phyloP scores from a whole-genome alignment of 35 echinoderm and acorn worm species.

The Holothuria glaberrima region DNA sequence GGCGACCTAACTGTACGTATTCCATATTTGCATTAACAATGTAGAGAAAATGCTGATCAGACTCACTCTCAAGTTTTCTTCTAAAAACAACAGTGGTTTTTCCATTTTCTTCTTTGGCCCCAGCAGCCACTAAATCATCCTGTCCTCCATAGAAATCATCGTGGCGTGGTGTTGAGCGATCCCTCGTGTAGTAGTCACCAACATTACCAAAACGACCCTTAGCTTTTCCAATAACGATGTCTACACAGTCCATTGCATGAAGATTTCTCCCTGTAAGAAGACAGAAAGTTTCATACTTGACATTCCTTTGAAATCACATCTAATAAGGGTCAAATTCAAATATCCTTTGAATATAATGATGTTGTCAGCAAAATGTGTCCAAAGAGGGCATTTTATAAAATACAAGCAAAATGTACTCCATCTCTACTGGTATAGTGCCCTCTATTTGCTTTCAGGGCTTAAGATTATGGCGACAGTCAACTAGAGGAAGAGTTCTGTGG shows the following conservation, averaged over 20 bases:
- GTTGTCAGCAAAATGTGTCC: too few relatives aligned
- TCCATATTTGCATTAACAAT: not conserved
- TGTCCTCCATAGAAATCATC: conserved; percentile 72
- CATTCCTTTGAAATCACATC: too few relatives aligned
- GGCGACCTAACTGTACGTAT: too few relatives aligned
- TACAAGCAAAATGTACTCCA: too few relatives aligned
- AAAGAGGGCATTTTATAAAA: too few relatives aligned
- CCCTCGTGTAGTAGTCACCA: conserved; percentile 86
- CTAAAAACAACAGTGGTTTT: conserved; percentile 77
- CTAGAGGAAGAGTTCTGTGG: too few relatives aligned
- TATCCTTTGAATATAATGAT: too few relatives aligned
- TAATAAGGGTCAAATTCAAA: too few relatives aligned
- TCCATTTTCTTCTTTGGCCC: conserved; percentile 57
- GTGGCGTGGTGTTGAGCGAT: conserved; percentile 80
- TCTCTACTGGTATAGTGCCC: too few relatives aligned
- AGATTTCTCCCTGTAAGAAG: not conserved
- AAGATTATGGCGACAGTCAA: too few relatives aligned
- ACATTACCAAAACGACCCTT: conserved; percentile 55
- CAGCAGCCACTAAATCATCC: conserved; percentile 68
- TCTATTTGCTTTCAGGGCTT: too few relatives aligned
- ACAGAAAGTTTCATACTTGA: too few relatives aligned
- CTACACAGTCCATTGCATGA: conserved; percentile 90
- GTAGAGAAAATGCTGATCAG: not conserved
- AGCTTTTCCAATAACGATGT: conserved; percentile 80
- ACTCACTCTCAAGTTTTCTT: conserved; percentile 77